phyloP scores from a whole-genome alignment of 2,797 vertebrate species.

The Xiphorhynchus erythropygius region DNA sequence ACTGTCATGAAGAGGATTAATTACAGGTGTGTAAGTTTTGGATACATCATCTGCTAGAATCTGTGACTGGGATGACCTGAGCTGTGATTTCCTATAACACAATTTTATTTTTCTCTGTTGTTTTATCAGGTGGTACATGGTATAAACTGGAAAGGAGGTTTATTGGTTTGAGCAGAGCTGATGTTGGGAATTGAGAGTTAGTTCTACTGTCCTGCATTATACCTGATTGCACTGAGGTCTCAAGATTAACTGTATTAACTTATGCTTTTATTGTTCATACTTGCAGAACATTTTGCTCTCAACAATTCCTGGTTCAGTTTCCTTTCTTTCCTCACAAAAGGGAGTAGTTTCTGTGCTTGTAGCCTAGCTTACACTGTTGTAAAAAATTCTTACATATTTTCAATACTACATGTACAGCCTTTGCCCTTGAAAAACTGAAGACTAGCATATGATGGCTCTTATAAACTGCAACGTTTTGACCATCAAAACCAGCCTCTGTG shows the following conservation, averaged over 20 bases:
- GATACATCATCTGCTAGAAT: not conserved
- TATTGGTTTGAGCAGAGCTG: not conserved
- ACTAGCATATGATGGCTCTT: not conserved
- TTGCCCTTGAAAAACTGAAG: not conserved
- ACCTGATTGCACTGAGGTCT: not conserved
- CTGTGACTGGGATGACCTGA: not conserved
- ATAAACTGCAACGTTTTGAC: not conserved
- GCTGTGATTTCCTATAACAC: not conserved
- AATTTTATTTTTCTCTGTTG: not conserved
- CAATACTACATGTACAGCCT: not conserved
- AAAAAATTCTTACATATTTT: not conserved
- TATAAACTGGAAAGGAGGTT: not conserved
- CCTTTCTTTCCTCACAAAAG: not conserved
- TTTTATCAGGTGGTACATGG: not conserved
- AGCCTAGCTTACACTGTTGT: not conserved
- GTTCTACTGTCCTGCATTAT: not conserved
- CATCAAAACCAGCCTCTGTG: not conserved
- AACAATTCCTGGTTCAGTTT: not conserved
- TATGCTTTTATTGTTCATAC: not conserved
- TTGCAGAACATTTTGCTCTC: not conserved
- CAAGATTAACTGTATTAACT: not conserved
- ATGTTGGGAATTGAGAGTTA: not conserved
- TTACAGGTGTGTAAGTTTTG: constrained; percentile 2
- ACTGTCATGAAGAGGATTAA: not conserved
- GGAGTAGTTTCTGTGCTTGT: not conserved